phyloP scores from a whole-genome alignment of 2,113 vertebrate genomes.

The Esox niger region DNA sequence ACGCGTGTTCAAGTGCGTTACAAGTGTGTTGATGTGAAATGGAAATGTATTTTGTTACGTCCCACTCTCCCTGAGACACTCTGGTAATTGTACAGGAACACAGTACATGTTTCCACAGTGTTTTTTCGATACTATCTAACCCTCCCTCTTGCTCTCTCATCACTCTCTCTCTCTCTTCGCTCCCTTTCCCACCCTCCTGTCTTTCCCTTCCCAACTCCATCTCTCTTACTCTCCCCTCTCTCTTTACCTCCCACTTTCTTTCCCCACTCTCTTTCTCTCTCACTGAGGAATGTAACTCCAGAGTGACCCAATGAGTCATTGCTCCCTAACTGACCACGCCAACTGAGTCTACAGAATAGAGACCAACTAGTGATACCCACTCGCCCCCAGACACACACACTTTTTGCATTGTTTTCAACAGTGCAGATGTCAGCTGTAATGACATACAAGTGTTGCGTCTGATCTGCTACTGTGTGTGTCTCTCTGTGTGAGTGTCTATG shows the following conservation, averaged over 20 bases:
- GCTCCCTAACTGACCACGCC: slow-evolving; percentile 65
- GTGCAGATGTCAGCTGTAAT: slow-evolving; percentile 55
- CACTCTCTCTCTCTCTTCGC: not conserved
- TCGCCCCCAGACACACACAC: slow-evolving; percentile 8
- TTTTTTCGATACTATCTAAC: not conserved
- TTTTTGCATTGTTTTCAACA: slow-evolving; percentile 58
- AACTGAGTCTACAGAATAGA: slow-evolving; percentile 33
- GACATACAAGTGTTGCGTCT: slow-evolving; percentile 58
- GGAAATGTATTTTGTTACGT: too few relatives aligned
- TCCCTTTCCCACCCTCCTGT: slow-evolving; percentile 33
- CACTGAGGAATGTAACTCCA: slow-evolving; percentile 54
- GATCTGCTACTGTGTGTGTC: slow-evolving; percentile 52
- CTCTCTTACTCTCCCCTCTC: slow-evolving; percentile 20
- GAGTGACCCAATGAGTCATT: slow-evolving; percentile 67
- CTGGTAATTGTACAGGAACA: slow-evolving; percentile 35
- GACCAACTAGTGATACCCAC: slow-evolving; percentile 44
- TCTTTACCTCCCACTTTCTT: not conserved
- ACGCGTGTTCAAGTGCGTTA: slow-evolving; percentile 41
- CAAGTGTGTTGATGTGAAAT: too few relatives aligned
- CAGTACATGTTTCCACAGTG: not conserved
- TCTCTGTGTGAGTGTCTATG: not conserved
- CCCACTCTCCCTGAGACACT: too few relatives aligned
- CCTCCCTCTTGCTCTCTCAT: not conserved
- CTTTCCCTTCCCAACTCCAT: not conserved
- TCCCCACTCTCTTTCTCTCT: slow-evolving; percentile 16